Evolutionary conservation across 2,797 vertebrate species (phyloP).

Genomic region (Myotis myotis): DNA sequence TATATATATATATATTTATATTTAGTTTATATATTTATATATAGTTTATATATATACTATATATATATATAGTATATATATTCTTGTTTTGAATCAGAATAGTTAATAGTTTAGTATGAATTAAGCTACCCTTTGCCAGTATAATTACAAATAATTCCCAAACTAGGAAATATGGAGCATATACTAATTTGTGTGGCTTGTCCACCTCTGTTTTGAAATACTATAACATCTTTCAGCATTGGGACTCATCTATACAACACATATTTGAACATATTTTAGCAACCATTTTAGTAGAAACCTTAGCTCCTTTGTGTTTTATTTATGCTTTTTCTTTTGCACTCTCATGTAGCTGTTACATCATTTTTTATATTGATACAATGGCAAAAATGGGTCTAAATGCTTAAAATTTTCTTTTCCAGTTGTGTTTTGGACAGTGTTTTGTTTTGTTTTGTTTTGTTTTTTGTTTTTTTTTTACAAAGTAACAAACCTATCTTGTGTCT

Average conservation of each 20-base stretch:
- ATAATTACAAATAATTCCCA: neutral
- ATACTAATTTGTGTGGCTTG: neutral
- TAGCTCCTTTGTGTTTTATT: neutral
- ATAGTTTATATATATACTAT: too few relatives aligned
- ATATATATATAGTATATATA: neutral
- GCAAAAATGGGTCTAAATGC: neutral
- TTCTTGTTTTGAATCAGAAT: neutral
- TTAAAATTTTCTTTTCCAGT: neutral
- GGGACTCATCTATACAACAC: neutral
- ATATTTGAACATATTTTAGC: neutral
- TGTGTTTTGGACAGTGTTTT: neutral
- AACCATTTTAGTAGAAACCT: neutral
- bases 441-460: too few relatives aligned
- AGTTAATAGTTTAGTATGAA: neutral
- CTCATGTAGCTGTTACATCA: neutral
- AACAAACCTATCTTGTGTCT: neutral
- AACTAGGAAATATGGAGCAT: neutral
- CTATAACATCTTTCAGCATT: neutral
- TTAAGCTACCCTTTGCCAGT: neutral
- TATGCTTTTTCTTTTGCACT: neutral
- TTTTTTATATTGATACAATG: neutral
- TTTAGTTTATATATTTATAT: too few relatives aligned
- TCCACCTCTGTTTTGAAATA: constrained; percentile 18
- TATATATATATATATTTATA: too few relatives aligned
- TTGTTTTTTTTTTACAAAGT: neutral